Evolutionary conservation across 2,797 vertebrate genomes (phyloP).

Genomic region (Catamblyrhynchus diadema): DNA sequence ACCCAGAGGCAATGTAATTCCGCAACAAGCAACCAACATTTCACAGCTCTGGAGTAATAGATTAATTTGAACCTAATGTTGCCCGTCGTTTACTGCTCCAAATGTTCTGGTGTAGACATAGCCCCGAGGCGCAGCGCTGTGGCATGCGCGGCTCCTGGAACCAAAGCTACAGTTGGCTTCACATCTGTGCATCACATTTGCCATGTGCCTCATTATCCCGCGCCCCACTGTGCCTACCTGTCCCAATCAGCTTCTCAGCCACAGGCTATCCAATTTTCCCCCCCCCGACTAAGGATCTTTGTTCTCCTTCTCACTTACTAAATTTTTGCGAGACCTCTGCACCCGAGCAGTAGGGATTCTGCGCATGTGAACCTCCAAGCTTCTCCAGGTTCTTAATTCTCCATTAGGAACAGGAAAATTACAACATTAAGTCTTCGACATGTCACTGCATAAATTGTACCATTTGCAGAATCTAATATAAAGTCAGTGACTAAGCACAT

Average conservation of each 20-base stretch:
- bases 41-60: slow-evolving; percentile 87
- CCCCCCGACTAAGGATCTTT: slow-evolving; percentile 81
- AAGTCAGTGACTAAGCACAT: slow-evolving; percentile 69
- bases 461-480: slow-evolving; percentile 79
- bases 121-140: slow-evolving; percentile 79
- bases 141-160: slow-evolving; percentile 81
- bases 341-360: slow-evolving; percentile 78
- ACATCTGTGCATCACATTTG: slow-evolving; percentile 90
- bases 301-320: slow-evolving; percentile 86
- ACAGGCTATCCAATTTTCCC: slow-evolving; percentile 79
- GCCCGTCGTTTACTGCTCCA: slow-evolving; percentile 84
- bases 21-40: slow-evolving; percentile 84
- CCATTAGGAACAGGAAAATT: slow-evolving; percentile 79
- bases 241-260: slow-evolving; percentile 84
- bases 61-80: slow-evolving; percentile 88
- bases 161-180: slow-evolving; percentile 83
- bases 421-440: slow-evolving; percentile 77
- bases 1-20: slow-evolving; percentile 85
- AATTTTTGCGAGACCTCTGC: slow-evolving; percentile 83
- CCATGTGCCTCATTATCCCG: slow-evolving; percentile 83
- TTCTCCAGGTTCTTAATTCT: slow-evolving; percentile 79
- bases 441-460: slow-evolving; percentile 81
- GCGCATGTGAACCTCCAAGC: slow-evolving; percentile 72
- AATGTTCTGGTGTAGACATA: slow-evolving; percentile 86
- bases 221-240: slow-evolving; percentile 88